phyloP scores from a whole-genome alignment of 2,888 invertebrate genomes.

The Fragum whitleyi region DNA sequence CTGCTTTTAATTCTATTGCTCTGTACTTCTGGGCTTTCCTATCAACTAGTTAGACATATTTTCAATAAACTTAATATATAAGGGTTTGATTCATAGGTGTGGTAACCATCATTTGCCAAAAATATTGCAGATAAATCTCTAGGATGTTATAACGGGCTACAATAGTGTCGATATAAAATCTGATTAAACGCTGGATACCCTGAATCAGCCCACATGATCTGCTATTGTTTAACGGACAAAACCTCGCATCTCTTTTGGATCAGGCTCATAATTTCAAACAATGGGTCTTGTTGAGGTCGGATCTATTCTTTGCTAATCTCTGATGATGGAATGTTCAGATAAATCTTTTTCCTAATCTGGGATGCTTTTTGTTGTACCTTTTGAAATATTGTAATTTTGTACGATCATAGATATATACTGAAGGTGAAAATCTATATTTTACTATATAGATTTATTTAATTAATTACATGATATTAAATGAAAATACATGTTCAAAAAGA shows the following conservation, averaged over 20 bases:
- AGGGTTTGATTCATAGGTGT: background rate
- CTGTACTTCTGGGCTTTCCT: too few species aligned
- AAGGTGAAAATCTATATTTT: too few species aligned
- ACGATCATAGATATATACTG: too few species aligned
- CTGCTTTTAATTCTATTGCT: too few species aligned
- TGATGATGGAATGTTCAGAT: constrained; percentile 1
- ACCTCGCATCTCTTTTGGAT: constrained; percentile 52
- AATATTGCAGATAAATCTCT: constrained; percentile 25
- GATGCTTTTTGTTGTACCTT: too few species aligned
- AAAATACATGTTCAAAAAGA: too few species aligned
- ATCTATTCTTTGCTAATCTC: constrained; percentile 1
- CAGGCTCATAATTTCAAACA: constrained; percentile 49
- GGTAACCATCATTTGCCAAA: constrained; percentile 52
- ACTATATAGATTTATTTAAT: too few species aligned
- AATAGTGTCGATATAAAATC: constrained; percentile 54
- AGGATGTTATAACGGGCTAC: constrained; percentile 49
- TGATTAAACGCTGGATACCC: constrained; percentile 54
- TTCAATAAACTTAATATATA: too few species aligned
- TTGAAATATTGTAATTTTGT: too few species aligned
- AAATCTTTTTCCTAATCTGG: constrained; percentile 4
- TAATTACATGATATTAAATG: too few species aligned
- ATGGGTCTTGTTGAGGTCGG: constrained; percentile 13
- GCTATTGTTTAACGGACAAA: constrained; percentile 2
- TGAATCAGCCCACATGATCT: constrained; percentile 6
- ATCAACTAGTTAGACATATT: too few species aligned